A percentile compares a stretch with the other conserved stretches of the same genome.
These are phyloP conservation scores for Oopsacas minuta DNA, from an alignment of 37 sponge, comb jelly and placozoan species.

Conservation along the genomic window DNA sequence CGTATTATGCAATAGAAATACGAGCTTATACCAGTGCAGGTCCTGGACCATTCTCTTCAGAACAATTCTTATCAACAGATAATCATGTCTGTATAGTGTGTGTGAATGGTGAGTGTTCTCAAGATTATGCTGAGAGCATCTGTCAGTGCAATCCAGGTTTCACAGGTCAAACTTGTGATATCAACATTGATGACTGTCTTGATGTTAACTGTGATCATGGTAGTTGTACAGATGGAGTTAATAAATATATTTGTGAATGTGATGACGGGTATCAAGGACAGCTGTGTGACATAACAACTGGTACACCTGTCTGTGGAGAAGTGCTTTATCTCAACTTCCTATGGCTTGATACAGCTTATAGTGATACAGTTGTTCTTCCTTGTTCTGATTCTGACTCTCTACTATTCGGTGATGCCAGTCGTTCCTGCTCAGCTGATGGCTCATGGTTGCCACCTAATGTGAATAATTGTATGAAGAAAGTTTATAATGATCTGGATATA, in stretches of 20 bases:
- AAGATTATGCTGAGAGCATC: background rate
- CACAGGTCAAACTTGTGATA: background rate
- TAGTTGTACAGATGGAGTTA: background rate
- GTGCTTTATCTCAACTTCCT: background rate
- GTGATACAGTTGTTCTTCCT: background rate
- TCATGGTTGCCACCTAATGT: background rate
- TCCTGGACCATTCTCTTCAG: background rate
- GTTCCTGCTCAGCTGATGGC: background rate
- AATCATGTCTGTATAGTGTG: background rate
- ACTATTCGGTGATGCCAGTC: background rate
- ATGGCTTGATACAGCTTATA: constrained; percentile 7
- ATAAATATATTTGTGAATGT: background rate
- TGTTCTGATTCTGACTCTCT: background rate
- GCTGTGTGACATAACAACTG: background rate
- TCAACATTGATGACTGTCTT: background rate
- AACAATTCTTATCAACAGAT: background rate
- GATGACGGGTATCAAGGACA: background rate
- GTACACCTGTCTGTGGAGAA: background rate
- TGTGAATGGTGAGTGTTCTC: background rate
- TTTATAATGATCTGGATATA: background rate
- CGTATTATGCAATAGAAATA: background rate
- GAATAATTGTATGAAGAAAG: background rate
- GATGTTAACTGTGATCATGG: background rate
- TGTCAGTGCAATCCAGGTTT: background rate
- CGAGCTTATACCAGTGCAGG: background rate